A percentile compares a stretch with the other conserved stretches of the same genome.
Conservation (phyloP, 2,113 vertebrate genomes). For the Bos javanicus region DNA sequence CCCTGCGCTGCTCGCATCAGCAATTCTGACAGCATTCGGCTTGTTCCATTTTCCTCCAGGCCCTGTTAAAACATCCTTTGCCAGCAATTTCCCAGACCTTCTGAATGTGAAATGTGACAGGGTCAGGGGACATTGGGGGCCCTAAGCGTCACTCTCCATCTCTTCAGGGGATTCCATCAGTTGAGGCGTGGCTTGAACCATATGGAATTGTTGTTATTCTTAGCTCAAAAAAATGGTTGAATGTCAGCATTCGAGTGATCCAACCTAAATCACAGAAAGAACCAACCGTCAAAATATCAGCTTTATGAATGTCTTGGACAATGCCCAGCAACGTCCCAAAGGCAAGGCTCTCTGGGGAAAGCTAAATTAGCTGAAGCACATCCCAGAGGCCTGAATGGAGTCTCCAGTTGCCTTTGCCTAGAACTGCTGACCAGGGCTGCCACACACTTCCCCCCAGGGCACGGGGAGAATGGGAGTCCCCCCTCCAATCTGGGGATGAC, state of each 20-base stretch:
- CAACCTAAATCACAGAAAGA: background rate
- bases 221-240: background rate
- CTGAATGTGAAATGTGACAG: background rate
- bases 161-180: background rate
- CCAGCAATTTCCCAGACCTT: background rate
- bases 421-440: background rate
- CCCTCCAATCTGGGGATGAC: background rate
- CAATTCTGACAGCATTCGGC: background rate
- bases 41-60: background rate
- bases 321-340: background rate
- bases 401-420: background rate
- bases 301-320: background rate
- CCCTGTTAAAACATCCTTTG: background rate
- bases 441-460: background rate
- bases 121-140: background rate
- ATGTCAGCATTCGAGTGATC: background rate
- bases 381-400: background rate
- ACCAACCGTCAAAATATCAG: background rate
- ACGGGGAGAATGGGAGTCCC: background rate
- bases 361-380: background rate
- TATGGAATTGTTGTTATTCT: background rate
- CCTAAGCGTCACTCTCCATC: background rate
- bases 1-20: rapidly evolving
- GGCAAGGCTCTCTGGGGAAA: background rate
- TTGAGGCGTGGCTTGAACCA: background rate